Evolutionary conservation across 1,140 invertebrate genomes (phyloP), one percentile per base, ranked within the genome.

Genomic region (Bombus superbus): DNA sequence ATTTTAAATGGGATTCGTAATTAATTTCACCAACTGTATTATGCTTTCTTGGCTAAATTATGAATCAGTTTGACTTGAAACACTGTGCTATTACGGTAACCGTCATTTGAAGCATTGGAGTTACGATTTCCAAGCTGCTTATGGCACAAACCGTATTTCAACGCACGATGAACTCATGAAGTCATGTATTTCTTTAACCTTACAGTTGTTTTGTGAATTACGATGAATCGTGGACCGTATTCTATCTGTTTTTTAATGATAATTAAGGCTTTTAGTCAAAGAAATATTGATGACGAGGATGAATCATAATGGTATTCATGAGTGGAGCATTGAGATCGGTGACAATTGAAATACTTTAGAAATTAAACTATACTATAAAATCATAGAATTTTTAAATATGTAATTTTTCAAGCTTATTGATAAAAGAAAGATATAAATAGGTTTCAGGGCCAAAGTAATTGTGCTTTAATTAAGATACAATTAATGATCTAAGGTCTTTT

Each of bases 1-100:
- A 32, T 53, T 18, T 44, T 40, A 44, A 86, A 83, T 25, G 73
- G 15, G 13, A 72, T 72, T n/a, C 42, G 18, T 75, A 82, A 89
- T 85, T 59, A 42, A 62, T 25, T n/a, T 62, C 28, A 11, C 28
- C 59, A 32, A 68, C 15, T 85, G 42, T 62, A 22, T 22, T 25
- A 35, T 69, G 35, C 35, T n/a, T 38, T 73, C 66, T 72, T 64
- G n/a, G 13, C n/a, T 68, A 81, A 86, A 83, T 86, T 83, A 69
- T 53, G 73, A 32, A 83, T 83, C 40, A 22, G 22, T 22, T 32
- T 35, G 68, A 81, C 42, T 71, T 40, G 66, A 44, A 44, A 84
- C 28, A 38, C 40, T 32, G 8, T 40, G 0, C 3, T 22, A 22
- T 66, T 75, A 62, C 22, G n/a, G 69, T 64, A 73, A 81, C 53